Percentiles rank a stretch among this genome's conserved stretches.
Conservation (phyloP, 2,113 vertebrate genomes). For the Ctenodactylus gundi region DNA sequence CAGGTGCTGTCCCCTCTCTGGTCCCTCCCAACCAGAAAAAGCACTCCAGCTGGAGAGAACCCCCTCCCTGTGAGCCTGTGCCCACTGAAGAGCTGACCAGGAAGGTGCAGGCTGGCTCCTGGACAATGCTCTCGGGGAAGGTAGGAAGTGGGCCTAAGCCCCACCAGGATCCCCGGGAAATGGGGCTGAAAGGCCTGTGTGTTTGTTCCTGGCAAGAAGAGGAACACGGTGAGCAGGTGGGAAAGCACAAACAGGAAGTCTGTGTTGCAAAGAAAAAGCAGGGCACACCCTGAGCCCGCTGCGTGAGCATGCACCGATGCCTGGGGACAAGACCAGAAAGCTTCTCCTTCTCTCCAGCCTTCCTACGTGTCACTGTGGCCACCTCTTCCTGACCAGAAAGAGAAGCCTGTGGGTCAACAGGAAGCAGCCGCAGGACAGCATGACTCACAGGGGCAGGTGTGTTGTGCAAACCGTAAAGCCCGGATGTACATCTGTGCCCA, state of each 20-base stretch:
- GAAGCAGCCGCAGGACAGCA: background rate
- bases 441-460: background rate
- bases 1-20: background rate
- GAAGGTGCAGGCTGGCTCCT: background rate
- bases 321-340: slow-evolving; percentile 33
- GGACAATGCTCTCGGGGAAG: background rate
- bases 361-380: background rate
- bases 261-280: background rate
- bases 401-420: background rate
- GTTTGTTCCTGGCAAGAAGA: background rate
- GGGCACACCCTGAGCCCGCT: background rate
- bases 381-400: slow-evolving; percentile 21
- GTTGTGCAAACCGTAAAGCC: background rate
- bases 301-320: background rate
- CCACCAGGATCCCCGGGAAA: background rate
- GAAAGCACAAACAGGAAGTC: slow-evolving; percentile 54
- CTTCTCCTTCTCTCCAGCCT: background rate
- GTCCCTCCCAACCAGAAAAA: background rate
- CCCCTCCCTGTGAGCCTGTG: background rate
- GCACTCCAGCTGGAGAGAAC: background rate
- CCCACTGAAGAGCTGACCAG: background rate
- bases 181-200: background rate
- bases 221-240: slow-evolving; percentile 26
- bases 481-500: background rate
- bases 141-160: background rate